A percentile compares a stretch with the other conserved stretches of the same genome.
These are phyloP conservation scores for Hemistola chrysoprasaria DNA, from an alignment of 2,888 invertebrate species.

Conservation along the genomic window DNA sequence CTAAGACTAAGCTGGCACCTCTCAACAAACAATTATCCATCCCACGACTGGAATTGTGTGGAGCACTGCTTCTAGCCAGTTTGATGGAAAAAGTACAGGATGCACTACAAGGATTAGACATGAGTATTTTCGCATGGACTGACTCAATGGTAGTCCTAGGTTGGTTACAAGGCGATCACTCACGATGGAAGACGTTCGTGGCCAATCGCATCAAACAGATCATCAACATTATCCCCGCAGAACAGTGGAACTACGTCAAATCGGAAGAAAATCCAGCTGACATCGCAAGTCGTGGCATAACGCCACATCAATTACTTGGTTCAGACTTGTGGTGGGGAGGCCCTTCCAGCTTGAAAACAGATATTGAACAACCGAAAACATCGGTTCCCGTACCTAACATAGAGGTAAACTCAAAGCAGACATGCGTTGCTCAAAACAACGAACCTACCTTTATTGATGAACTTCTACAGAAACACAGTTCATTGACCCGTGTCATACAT, in stretches of 20 bases:
- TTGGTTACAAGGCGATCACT: constrained; percentile 22
- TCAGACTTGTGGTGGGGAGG: constrained; percentile 20
- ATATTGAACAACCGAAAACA: too few species aligned
- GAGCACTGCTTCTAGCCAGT: too few species aligned
- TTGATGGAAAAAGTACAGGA: constrained; percentile 1
- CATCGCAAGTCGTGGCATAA: constrained; percentile 15
- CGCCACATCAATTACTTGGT: constrained; percentile 3
- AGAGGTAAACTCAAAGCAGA: too few species aligned
- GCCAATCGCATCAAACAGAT: constrained; percentile 21
- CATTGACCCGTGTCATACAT: too few species aligned
- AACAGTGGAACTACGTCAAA: constrained; percentile 10
- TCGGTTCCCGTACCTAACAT: too few species aligned
- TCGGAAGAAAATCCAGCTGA: constrained; percentile 22
- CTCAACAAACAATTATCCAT: background rate
- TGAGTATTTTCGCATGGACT: too few species aligned
- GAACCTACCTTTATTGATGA: too few species aligned
- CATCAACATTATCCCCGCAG: constrained; percentile 7
- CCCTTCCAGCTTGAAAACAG: too few species aligned
- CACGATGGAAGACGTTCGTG: constrained; percentile 24
- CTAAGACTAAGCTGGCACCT: constrained; percentile 6
- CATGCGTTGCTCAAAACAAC: too few species aligned
- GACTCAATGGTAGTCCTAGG: constrained; percentile 23
- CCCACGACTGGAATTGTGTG: constrained; percentile 6
- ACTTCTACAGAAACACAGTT: too few species aligned
- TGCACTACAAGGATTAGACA: background rate